Evolutionary conservation across 2,113 vertebrate genomes (phyloP).

Genomic region (Otolemur garnettii): DNA sequence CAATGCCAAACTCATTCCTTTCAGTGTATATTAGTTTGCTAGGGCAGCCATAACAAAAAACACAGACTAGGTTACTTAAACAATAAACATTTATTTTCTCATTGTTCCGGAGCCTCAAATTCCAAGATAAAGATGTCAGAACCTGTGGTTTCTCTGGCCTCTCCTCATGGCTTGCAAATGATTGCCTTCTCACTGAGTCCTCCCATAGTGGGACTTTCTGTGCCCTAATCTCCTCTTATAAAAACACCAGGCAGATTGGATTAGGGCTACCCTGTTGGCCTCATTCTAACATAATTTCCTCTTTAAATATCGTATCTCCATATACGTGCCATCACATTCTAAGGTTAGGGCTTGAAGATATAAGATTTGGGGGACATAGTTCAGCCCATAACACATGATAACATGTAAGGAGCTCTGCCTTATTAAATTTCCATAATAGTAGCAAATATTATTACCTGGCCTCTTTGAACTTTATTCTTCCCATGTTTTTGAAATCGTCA

Average conservation of each 20-base stretch:
- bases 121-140: neutral
- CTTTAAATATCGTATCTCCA: neutral
- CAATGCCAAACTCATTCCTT: neutral
- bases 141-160: neutral
- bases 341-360: neutral
- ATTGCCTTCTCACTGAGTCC: neutral
- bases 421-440: neutral
- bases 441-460: neutral
- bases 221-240: neutral
- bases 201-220: neutral
- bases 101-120: neutral
- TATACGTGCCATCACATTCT: neutral
- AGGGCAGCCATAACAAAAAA: neutral
- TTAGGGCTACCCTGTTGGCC: neutral
- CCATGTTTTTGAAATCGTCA: neutral
- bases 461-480: constrained; percentile 25
- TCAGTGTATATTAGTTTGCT: neutral
- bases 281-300: constrained; percentile 14
- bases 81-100: neutral
- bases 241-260: neutral
- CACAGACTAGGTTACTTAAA: neutral
- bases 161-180: neutral
- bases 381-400: neutral
- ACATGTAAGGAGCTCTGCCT: neutral
- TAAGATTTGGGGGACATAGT: neutral